Evolutionary conservation across 2,113 vertebrate species (phyloP), one percentile per base, ranked within the genome.

Genomic region (Meriones unguiculatus): DNA sequence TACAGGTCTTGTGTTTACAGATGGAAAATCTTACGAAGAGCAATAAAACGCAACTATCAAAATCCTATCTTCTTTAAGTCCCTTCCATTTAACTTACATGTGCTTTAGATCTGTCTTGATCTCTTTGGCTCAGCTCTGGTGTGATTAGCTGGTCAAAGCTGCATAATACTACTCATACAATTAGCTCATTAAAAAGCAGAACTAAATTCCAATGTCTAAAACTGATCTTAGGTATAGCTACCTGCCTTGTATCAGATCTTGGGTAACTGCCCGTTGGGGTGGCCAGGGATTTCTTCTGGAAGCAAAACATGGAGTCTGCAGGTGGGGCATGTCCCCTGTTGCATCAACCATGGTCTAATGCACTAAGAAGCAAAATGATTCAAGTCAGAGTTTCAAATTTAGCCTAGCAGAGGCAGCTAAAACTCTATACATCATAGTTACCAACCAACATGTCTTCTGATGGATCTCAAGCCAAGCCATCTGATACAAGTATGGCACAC

Each of bases 321-420:
- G 91, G 97, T 98, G 80, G 98, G 98, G 81, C 97, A 98, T 4
- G 97, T 98, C 76, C 98, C 96, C 92, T 98, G 97, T 87, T 97
- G 97, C 72, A 96, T 95, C 97, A 98, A 87, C 98, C 98, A 98
- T 38, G 97, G 97, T 96, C 96, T 96, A 95, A 98, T 98, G 78
- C 97, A 98, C 98, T 98, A 88, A 50, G 64, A 30, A 97, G 75
- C 67, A 96, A 97, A 97, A 95, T 93, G 64, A 96, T 77, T 76
- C 69, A 52, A 20, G 62, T 96, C 65, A 96, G 87, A 94, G 72
- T 84, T 69, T 95, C 84, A 96, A 69, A 90, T 78, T 90, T 76
- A 92, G 86, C 67, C 62, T 50, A 77, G 46, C 1, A 87, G 54
- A 94, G 25, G 46, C 20, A 95, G 67, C 6, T 87, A 18, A 62